Base-by-base conservation (phyloP, 2,797 vertebrate genomes). In the Melopsittacus undulatus region DNA sequence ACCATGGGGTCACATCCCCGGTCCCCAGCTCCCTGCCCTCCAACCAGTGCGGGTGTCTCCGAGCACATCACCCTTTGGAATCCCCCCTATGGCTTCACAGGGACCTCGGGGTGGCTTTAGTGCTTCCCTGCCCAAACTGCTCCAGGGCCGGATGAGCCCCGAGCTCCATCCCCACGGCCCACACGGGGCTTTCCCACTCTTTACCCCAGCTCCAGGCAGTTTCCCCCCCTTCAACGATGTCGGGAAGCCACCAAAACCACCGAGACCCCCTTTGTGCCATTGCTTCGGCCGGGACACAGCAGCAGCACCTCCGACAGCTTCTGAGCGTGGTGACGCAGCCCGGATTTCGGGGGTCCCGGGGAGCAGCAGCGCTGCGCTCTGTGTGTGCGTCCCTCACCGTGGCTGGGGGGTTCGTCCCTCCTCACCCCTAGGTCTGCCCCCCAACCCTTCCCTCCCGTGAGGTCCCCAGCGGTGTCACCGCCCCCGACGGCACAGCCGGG, bases 1-100 rank as follows among this genome's bases (percentile, higher is more conserved):
- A 16, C 20, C 5, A 1, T 42, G 0, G 1, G n/a, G 36, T 18
- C 5, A 0, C 1, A 2, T 46, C 48, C 43, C 38, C 0, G 1
- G 23, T 46, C 52, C 36, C 30, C 61, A 59, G 42, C 34, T 67
- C 43, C 24, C 22, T 61, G 52, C 48, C n/a, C 14, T 19, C 75
- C 17, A 3, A 7, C 27, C 26, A 11, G 26, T 22, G 46, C 0
- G 4, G 14, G 16, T 2, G 3, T 57, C 57, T 34, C 36, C 6
- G 3, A 1, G 6, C 30, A 38, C 4, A 14, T 16, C 4, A 5
- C 32, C 19, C 18, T 49, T 43, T 68, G 32, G 75, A 72, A 61
- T 20, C 16, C 18, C 13, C 17, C 8, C 48, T 7, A 18, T 0
- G 7, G 7, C 51, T 80, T 40, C 9, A 1, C 56, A 49, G 29